phyloP scores from a whole-genome alignment of 2,888 invertebrate species.

The Andrena trimmerana region DNA sequence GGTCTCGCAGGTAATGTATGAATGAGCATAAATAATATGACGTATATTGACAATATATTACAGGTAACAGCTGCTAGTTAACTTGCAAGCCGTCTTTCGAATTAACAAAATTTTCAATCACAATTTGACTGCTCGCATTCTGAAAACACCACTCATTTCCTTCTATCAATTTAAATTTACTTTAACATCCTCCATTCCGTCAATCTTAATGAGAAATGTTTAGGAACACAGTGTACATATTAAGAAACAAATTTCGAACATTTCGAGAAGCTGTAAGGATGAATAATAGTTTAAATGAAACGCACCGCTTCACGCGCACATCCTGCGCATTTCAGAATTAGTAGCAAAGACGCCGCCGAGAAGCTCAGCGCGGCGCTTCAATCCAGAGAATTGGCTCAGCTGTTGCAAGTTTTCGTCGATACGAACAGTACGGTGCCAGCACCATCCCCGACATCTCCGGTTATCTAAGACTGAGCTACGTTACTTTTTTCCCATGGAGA shows the following conservation, averaged over 20 bases:
- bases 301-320: slow-evolving; percentile 8
- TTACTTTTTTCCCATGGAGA: slow-evolving; percentile 5
- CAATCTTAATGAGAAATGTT: no score
- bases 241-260: slow-evolving; percentile 20
- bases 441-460: slow-evolving; percentile 45
- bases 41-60: slow-evolving; percentile 25
- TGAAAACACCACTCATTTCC: not conserved
- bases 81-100: not conserved
- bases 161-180: not conserved
- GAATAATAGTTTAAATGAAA: slow-evolving; percentile 23
- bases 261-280: not conserved
- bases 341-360: slow-evolving; percentile 76
- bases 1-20: slow-evolving; percentile 77
- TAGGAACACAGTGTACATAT: not conserved
- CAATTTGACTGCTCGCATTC: not conserved
- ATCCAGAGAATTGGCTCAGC: slow-evolving; percentile 74
- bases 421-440: slow-evolving; percentile 60
- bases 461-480: slow-evolving; percentile 28
- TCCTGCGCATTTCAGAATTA: slow-evolving; percentile 73
- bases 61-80: slow-evolving; percentile 15
- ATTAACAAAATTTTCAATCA: slow-evolving; percentile 11
- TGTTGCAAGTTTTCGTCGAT: slow-evolving; percentile 77
- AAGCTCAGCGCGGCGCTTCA: slow-evolving; percentile 77
- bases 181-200: not conserved
- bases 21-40: slow-evolving; percentile 16